Conservation (phyloP, 2,797 vertebrate species). For the Bradypodion ventrale region DNA sequence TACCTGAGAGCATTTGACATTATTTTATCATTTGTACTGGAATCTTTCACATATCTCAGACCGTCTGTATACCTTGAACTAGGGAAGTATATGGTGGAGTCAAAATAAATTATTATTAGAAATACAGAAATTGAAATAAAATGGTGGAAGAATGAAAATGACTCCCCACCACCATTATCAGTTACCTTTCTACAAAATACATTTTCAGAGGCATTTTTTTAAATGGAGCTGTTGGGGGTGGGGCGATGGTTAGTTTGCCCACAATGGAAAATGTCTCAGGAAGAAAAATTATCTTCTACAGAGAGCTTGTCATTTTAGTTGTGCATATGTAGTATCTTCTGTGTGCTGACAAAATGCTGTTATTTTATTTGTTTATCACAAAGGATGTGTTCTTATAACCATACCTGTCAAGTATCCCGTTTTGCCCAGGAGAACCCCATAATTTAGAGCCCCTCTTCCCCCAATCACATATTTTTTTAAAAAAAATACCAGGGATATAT, state of each 20-base stretch:
- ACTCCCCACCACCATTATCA: conserved; percentile 41
- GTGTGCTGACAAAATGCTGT: conserved; percentile 48
- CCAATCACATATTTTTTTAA: no score
- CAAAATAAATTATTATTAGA: conserved; percentile 62
- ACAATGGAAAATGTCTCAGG: conserved; percentile 39
- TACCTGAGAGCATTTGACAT: conserved; percentile 32
- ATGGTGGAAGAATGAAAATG: conserved; percentile 49
- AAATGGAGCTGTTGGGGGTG: conserved; percentile 43
- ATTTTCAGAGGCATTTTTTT: conserved; percentile 53
- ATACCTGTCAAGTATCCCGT: no score
- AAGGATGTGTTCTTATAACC: conserved; percentile 47
- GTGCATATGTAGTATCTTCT: conserved; percentile 29
- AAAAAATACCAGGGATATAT: no score
- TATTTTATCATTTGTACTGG: conserved; percentile 42
- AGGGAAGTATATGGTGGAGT: conserved; percentile 42
- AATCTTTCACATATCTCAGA: conserved; percentile 28
- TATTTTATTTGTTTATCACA: conserved; percentile 45
- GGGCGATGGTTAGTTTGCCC: conserved; percentile 62
- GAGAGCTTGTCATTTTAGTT: conserved; percentile 57
- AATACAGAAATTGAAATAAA: conserved; percentile 58
- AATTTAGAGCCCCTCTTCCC: no score
- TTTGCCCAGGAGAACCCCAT: no score
- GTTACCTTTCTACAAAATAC: conserved; percentile 37
- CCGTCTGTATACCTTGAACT: conserved; percentile 14
- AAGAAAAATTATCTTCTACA: conserved; percentile 47